Conservation (phyloP, 2,113 vertebrate genomes). For the Prionailurus bengalensis region DNA sequence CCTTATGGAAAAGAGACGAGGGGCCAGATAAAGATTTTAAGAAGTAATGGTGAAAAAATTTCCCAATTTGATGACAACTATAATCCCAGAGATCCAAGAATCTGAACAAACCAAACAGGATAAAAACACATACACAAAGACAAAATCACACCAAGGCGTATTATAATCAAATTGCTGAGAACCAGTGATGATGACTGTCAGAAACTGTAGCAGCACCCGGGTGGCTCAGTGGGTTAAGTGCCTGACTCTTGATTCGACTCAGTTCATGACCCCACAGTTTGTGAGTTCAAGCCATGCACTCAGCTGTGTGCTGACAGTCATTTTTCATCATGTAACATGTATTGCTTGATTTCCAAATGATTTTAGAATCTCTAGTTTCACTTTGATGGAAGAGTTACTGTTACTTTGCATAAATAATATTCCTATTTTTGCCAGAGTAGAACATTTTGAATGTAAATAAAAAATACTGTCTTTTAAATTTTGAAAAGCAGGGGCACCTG, state of each 20-base stretch:
- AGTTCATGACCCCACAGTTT: too few species aligned
- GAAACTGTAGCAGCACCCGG: background rate
- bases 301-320: background rate
- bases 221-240: too few species aligned
- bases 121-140: background rate
- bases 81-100: background rate
- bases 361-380: background rate
- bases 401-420: background rate
- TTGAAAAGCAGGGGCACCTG: background rate
- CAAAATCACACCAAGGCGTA: background rate
- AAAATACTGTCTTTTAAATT: background rate
- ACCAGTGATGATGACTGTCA: background rate
- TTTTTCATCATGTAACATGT: background rate
- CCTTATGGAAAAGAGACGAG: background rate
- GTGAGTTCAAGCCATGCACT: too few species aligned
- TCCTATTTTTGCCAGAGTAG: background rate
- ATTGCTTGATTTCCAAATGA: background rate
- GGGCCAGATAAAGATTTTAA: background rate
- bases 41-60: background rate
- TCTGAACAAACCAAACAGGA: background rate
- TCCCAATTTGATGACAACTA: background rate
- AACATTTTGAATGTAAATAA: background rate
- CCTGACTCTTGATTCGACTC: too few species aligned
- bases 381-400: background rate
- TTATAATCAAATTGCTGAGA: background rate